These are phyloP conservation scores for Myotis yumanensis DNA, from an alignment of 2,113 vertebrate species.

Conservation along the genomic window DNA sequence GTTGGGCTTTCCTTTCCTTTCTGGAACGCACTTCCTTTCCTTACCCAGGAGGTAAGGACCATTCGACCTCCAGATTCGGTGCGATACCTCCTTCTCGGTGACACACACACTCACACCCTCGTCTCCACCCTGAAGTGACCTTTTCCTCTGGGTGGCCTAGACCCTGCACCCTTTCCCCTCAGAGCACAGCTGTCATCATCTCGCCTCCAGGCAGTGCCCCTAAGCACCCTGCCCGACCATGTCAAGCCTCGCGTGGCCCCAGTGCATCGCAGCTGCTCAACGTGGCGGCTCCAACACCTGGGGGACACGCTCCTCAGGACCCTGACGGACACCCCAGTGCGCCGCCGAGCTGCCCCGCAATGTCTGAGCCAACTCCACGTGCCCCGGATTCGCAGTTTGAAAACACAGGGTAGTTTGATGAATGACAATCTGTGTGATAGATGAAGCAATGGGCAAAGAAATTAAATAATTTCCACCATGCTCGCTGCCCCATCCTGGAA, in stretches of 20 bases:
- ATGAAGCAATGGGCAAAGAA: not conserved
- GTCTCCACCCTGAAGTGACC: not conserved
- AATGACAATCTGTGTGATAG: not conserved
- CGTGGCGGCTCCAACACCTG: not conserved
- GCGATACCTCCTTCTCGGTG: not conserved
- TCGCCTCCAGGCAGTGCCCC: fast-evolving
- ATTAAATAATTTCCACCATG: not conserved
- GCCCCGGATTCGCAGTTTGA: not conserved
- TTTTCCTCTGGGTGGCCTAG: not conserved
- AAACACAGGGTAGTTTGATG: not conserved
- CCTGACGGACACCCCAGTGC: not conserved
- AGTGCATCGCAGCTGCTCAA: too few species aligned
- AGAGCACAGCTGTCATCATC: too few species aligned
- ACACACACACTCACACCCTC: not conserved
- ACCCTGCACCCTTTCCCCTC: not conserved
- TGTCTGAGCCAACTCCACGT: too few species aligned
- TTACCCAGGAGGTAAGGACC: not conserved
- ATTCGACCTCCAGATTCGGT: not conserved
- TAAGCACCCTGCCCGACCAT: not conserved
- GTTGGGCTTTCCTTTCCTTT: not conserved
- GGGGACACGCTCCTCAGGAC: not conserved
- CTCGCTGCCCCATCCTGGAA: not conserved
- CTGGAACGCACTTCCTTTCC: not conserved
- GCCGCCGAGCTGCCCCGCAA: not conserved
- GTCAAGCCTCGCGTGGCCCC: not conserved